Percentiles rank a stretch among this genome's conserved stretches.
Evolutionary conservation across 2,113 vertebrate genomes (phyloP).

Genomic region (Nyctereutes procyonoides): DNA sequence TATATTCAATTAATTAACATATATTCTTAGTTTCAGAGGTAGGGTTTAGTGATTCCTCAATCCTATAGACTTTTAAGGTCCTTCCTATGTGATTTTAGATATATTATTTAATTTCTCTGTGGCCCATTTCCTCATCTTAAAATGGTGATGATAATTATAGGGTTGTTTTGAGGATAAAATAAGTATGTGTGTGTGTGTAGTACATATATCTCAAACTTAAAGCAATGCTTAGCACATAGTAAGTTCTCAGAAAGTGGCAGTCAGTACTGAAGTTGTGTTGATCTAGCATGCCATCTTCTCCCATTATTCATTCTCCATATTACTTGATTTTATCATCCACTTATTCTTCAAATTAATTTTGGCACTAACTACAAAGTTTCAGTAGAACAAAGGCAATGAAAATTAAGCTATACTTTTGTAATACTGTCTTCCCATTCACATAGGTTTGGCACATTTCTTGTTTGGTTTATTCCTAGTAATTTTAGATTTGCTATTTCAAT

Average conservation of each 20-base stretch:
- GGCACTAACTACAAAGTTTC: not conserved
- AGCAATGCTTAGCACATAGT: not conserved
- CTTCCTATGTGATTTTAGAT: not conserved
- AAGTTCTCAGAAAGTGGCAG: not conserved
- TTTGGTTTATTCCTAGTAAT: not conserved
- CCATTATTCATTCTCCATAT: not conserved
- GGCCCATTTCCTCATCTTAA: conserved; percentile 5
- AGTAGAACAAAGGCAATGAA: not conserved
- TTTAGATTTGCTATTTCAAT: not conserved
- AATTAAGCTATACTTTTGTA: conserved; percentile 38
- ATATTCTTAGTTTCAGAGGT: too few relatives aligned
- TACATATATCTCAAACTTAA: not conserved
- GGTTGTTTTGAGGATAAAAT: not conserved
- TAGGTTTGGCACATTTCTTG: not conserved
- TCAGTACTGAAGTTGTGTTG: not conserved
- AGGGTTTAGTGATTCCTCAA: not conserved
- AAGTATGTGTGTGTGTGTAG: too few relatives aligned
- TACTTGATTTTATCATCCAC: not conserved
- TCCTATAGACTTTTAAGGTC: not conserved
- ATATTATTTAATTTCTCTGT: not conserved
- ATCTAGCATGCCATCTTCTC: not conserved
- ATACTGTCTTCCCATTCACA: not conserved
- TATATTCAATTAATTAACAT: too few relatives aligned
- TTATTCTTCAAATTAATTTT: not conserved
- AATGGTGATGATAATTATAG: not conserved